Percentiles rank a stretch among this genome's conserved stretches.
phyloP scores from a whole-genome alignment of 2,888 invertebrate species.

The Mimumesa dahlbomi region DNA sequence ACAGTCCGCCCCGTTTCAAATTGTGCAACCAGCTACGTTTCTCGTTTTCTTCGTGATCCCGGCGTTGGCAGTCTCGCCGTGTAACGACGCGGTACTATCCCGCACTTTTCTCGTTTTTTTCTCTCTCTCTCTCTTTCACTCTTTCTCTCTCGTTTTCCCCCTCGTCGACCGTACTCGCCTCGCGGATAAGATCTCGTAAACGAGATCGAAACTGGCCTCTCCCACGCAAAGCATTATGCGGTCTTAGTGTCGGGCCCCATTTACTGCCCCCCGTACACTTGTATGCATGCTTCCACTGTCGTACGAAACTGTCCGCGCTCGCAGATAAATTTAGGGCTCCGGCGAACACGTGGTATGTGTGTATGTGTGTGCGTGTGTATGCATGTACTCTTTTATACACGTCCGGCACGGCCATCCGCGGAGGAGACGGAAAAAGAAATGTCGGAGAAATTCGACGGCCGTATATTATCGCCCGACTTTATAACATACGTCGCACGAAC shows the following conservation, averaged over 20 bases:
- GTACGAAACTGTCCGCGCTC: conserved; percentile 35
- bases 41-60: conserved; percentile 49
- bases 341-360: neutral
- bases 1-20: conserved; percentile 62
- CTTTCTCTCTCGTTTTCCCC: no score
- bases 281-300: conserved; percentile 44
- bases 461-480: conserved; percentile 29
- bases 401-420: conserved; percentile 3
- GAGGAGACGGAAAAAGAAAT: no score
- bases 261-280: conserved; percentile 47
- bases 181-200: conserved; percentile 62
- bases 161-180: conserved; percentile 21
- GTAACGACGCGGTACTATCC: conserved; percentile 47
- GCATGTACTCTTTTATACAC: neutral
- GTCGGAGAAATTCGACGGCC: conserved; percentile 23
- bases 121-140: no score
- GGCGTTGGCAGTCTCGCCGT: conserved; percentile 38
- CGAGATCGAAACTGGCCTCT: conserved; percentile 66
- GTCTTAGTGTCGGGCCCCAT: conserved; percentile 45
- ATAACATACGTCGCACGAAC: conserved; percentile 8
- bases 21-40: conserved; percentile 63
- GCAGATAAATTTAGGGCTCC: conserved; percentile 34
- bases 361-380: no score
- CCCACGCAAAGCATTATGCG: conserved; percentile 57
- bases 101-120: conserved; percentile 22